Conservation (phyloP, 2,888 invertebrate genomes). For the Lutraria lutraria region DNA sequence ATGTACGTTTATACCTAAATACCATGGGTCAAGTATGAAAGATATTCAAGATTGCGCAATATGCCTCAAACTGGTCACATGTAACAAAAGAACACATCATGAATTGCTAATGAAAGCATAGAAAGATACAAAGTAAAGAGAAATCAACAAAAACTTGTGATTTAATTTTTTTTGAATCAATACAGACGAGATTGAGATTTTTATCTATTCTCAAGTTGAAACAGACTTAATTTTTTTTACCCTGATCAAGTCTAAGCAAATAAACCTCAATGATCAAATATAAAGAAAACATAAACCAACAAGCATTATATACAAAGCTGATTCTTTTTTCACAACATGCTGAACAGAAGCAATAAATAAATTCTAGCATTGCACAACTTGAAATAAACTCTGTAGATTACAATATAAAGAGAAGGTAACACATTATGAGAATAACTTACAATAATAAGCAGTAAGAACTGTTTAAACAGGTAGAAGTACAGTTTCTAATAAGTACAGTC, state of each 20-base stretch:
- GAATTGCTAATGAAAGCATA: no score
- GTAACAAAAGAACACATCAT: no score
- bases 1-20: no score
- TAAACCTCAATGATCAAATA: not conserved
- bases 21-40: no score
- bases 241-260: not conserved
- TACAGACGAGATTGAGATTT: not conserved
- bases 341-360: conserved; percentile 10
- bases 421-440: not conserved
- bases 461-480: no score
- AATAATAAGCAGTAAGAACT: not conserved
- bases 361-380: conserved; percentile 27
- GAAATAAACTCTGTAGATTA: conserved; percentile 14
- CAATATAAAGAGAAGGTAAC: conserved; percentile 1
- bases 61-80: no score
- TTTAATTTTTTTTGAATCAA: not conserved
- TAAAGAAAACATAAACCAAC: conserved; percentile 6
- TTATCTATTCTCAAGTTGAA: no score
- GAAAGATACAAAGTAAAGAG: not conserved
- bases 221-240: no score
- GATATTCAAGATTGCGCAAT: no score
- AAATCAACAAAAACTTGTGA: not conserved
- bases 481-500: no score
- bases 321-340: conserved; percentile 1
- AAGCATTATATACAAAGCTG: conserved; percentile 17